Base-by-base conservation (phyloP, 2,113 vertebrate genomes). In the Grus americana region DNA sequence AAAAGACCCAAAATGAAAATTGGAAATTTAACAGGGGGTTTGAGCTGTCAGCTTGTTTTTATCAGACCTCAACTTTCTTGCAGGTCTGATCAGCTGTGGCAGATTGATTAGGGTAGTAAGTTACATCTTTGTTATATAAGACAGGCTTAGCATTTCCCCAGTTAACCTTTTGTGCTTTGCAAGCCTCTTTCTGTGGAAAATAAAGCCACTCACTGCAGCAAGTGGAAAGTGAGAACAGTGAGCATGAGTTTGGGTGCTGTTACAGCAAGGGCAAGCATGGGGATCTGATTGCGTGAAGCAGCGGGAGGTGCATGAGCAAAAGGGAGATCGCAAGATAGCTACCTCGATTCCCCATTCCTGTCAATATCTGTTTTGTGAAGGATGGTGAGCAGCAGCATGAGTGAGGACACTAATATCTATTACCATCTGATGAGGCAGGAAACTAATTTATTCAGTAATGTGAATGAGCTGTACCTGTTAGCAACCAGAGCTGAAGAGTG, bases 61-160 rank as follows among this genome's bases (percentile, higher is more conserved):
- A 70, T 49, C 7, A 16, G 49, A 59, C 34, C 27, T 34, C 61
- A 86, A 24, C n/a, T n/a, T 80, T 54, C 12, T 15, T 15, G 70
- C 62, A 50, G 75, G 46, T 67, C 70, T 94, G 96, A 97, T 93
- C 88, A 88, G 54, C 81, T n/a, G 11, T 95, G 94, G 90, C 92
- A 94, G 93, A 90, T 91, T 95, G 94, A 96, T 96, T 95, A 95
- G 44, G 30, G 57, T 76, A 95, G 70, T 74, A 94, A 95, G 83
- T 90, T 76, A 67, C 79, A 87, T 89, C 89, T 97, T 83, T 94
- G 86, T 92, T 46, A 18, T n/a, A 88, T 55, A 65, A 97, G 95
- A 92, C 95, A 97, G 70, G 63, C 54, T 24, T 50, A 91, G 40
- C 11, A 9, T 90, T 93, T 92, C 75, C 82, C 72, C 92, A 88